Evolutionary conservation across 1,140 invertebrate species (phyloP).

Genomic region (Adelges cooleyi): DNA sequence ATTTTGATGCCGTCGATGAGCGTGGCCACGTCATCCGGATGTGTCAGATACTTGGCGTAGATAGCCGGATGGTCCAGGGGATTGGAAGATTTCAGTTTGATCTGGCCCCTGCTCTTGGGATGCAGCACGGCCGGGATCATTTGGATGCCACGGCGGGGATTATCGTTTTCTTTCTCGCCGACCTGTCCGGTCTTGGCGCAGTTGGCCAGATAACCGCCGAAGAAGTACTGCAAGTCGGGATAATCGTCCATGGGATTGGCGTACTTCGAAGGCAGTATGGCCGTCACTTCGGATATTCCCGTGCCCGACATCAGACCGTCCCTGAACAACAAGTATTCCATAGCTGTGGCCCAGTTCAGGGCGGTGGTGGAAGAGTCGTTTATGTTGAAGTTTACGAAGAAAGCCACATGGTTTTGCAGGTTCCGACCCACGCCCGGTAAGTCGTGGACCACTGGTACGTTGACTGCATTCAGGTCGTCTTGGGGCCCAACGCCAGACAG

Average conservation of each 20-base stretch:
- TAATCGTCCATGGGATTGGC: conserved; percentile 58
- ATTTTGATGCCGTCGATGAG: conserved; percentile 66
- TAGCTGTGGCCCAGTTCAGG: conserved; percentile 75
- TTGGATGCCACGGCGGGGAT: conserved; percentile 41
- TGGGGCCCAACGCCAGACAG: conserved; percentile 70
- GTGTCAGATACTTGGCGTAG: conserved; percentile 68
- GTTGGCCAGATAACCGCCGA: conserved; percentile 68
- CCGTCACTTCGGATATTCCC: conserved; percentile 70
- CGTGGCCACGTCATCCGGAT: conserved; percentile 58
- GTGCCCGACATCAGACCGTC: conserved; percentile 76
- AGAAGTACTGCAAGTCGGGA: conserved; percentile 77
- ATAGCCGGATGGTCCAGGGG: conserved; percentile 69
- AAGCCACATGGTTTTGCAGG: conserved; percentile 76
- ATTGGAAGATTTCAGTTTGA: conserved; percentile 59
- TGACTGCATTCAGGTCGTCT: conserved; percentile 51
- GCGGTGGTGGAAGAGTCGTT: conserved; percentile 70
- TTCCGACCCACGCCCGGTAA: conserved; percentile 77
- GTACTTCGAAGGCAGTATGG: conserved; percentile 68
- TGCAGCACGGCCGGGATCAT: conserved; percentile 58
- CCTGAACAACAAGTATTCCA: conserved; percentile 71
- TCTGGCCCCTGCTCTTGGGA: conserved; percentile 67
- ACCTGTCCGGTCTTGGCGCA: conserved; percentile 75
- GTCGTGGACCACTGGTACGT: conserved; percentile 55
- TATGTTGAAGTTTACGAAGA: conserved; percentile 61
- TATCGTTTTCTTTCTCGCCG: conserved; percentile 47